These are phyloP conservation scores for Ctenicera cuprea DNA, from an alignment of 2,888 invertebrate genomes.

Conservation along the genomic window DNA sequence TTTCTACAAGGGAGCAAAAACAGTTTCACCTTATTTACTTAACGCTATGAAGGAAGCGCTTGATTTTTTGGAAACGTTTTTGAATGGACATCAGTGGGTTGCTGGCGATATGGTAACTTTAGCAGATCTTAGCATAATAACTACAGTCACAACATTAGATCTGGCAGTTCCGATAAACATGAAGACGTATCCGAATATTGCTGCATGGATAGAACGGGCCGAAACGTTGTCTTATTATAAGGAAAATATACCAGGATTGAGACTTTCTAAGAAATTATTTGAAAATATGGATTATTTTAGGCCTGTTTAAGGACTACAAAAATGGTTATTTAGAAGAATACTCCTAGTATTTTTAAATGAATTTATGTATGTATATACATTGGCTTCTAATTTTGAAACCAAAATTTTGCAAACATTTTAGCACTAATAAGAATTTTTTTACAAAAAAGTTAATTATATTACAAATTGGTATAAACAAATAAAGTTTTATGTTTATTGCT, in stretches of 20 bases:
- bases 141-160: not conserved
- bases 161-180: conserved; percentile 49
- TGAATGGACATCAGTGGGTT: conserved; percentile 59
- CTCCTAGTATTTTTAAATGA: too few species aligned
- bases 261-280: conserved; percentile 32
- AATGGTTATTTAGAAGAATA: too few species aligned
- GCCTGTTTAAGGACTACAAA: too few species aligned
- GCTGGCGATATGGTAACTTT: conserved; percentile 22
- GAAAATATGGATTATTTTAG: too few species aligned
- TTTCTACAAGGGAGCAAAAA: conserved; percentile 57
- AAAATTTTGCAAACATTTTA: too few species aligned
- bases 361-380: too few species aligned
- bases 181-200: conserved; percentile 67
- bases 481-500: too few species aligned
- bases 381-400: too few species aligned
- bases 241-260: conserved; percentile 55
- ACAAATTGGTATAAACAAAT: too few species aligned
- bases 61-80: conserved; percentile 62
- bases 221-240: conserved; percentile 63
- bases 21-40: not conserved
- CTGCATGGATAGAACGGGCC: conserved; percentile 70
- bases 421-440: too few species aligned
- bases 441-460: too few species aligned
- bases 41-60: not conserved
- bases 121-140: conserved; percentile 20